Conservation (phyloP, 2,888 invertebrate genomes). For the Cephalotes varians region DNA sequence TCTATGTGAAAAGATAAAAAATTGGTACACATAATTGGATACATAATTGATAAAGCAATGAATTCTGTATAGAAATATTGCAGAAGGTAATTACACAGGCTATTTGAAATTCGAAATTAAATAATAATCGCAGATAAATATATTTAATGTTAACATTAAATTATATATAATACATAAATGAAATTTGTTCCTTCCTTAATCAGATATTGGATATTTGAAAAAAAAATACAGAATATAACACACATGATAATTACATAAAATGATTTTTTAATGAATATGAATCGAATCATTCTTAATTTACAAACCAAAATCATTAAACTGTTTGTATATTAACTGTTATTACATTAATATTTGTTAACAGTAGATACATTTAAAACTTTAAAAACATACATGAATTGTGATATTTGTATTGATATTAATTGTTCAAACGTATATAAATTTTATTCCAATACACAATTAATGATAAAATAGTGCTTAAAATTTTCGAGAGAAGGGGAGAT, state of each 20-base stretch:
- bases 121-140: neutral
- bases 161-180: neutral
- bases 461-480: neutral
- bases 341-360: too few species aligned
- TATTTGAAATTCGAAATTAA: neutral
- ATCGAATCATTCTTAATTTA: neutral
- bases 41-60: neutral
- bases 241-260: neutral
- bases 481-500: neutral
- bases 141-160: neutral
- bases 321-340: too few species aligned
- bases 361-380: neutral
- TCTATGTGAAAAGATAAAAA: neutral
- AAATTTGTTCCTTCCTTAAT: neutral
- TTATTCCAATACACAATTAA: neutral
- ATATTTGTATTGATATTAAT: neutral
- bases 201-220: neutral
- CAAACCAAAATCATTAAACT: neutral
- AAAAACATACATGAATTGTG: neutral
- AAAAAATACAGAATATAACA: neutral
- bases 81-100: neutral
- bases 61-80: neutral
- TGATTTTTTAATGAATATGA: neutral
- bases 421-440: neutral
- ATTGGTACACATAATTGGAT: neutral